These are phyloP conservation scores for Philopedon plagiatum DNA, from an alignment of 2,888 invertebrate genomes.

Conservation along the genomic window DNA sequence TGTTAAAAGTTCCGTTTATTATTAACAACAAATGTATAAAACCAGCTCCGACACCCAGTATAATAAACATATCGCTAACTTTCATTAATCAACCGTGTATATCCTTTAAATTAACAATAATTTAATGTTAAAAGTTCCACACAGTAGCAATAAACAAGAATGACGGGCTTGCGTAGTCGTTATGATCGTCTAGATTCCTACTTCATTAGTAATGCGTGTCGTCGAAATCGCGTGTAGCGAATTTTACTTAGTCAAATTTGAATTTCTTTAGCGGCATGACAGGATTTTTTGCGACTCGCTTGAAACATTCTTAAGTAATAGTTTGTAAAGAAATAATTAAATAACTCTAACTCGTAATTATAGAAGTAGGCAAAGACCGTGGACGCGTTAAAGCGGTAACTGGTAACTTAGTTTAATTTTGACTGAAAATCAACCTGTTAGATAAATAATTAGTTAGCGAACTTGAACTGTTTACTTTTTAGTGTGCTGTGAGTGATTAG, in stretches of 20 bases:
- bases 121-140: constrained; percentile 35
- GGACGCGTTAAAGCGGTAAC: neutral
- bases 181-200: constrained; percentile 34
- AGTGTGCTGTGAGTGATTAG: neutral
- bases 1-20: no score
- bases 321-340: constrained; percentile 7
- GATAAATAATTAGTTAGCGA: neutral
- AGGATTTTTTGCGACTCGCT: constrained; percentile 2
- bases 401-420: neutral
- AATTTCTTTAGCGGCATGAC: constrained; percentile 7
- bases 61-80: neutral
- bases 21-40: no score
- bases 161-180: constrained; percentile 36
- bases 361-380: neutral
- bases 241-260: constrained; percentile 14
- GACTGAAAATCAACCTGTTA: neutral
- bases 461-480: neutral
- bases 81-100: constrained; percentile 9
- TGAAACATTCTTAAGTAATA: constrained; percentile 3
- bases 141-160: constrained; percentile 41
- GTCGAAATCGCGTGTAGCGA: constrained; percentile 27
- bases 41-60: neutral
- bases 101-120: constrained; percentile 15
- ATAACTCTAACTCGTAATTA: neutral
- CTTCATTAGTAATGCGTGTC: constrained; percentile 35